Base-by-base conservation (phyloP, 2,797 vertebrate species). In the Tachyglossus aculeatus region DNA sequence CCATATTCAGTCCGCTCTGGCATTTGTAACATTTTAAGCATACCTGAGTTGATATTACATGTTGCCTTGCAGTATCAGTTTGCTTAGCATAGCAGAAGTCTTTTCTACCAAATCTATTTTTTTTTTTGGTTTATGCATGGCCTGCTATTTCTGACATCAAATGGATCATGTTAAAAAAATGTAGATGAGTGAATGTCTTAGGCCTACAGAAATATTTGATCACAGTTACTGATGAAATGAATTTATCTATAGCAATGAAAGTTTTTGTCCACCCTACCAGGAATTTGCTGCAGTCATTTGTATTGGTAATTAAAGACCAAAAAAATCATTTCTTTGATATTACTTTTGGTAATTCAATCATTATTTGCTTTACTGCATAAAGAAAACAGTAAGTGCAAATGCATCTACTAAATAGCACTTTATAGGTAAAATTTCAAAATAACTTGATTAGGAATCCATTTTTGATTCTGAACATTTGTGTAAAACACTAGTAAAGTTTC, bases 271-370 rank as follows among this genome's bases (percentile, higher is more conserved):
- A 62, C 71, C 60, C n/a, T 51, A 56, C 14, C 5, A 78, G n/a
- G 52, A 62, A 74, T 45, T 34, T n/a, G 71, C 55, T 45, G 11
- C 31, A 57, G 39, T 64, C 69, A 62, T 62, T 63, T 48, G 65
- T 59, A 76, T 4, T 7, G 50, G 45, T 53, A 71, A 56, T 50
- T 74, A 71, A 56, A 9, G 34, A 44, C 33, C 52, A 43, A 6
- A 76, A 67, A 76, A 60, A 74, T 68, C 29, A 77, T 62, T 44
- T 40, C 18, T 19, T 65, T 71, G 73, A 31, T 36, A 50, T 74
- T 68, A 56, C 51, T 68, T 71, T 59, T 59, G 50, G 6, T 62
- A 65, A 65, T 65, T 65, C 61, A 68, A 48, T 73, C 14, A 56
- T 55, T 51, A 54, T 62, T 80, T 65, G 34, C 37, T 73, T 80